Conservation (phyloP, 2,888 invertebrate species). For the Oscheius sp. region DNA sequence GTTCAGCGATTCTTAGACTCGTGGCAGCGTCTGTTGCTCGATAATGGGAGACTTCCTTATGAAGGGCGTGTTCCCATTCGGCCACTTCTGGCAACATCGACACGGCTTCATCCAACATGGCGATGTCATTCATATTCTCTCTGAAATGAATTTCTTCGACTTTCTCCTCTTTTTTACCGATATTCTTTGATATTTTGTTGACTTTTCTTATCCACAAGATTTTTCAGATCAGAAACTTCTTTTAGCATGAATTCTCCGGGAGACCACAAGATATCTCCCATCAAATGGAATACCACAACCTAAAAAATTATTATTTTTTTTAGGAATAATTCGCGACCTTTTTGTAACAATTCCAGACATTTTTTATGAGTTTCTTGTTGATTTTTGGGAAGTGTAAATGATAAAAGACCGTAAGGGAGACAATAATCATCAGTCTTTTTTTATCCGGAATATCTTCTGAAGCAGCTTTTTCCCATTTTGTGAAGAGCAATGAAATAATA, state of each 20-base stretch:
- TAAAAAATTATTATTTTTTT: not conserved
- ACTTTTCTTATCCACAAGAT: slow-evolving; percentile 47
- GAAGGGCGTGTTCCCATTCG: slow-evolving; percentile 37
- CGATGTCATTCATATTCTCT: slow-evolving; percentile 22
- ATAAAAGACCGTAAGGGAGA: slow-evolving; percentile 58
- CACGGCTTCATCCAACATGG: slow-evolving; percentile 40
- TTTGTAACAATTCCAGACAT: slow-evolving; percentile 49
- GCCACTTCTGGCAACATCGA: slow-evolving; percentile 17
- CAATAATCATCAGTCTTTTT: slow-evolving; percentile 49
- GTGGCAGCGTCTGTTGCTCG: slow-evolving; percentile 37
- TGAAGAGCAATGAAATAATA: slow-evolving; percentile 46
- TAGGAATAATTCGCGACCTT: slow-evolving; percentile 37
- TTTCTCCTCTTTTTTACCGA: not conserved
- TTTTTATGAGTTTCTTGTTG: slow-evolving; percentile 48
- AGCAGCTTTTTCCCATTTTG: slow-evolving; percentile 61
- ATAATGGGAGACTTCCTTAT: slow-evolving; percentile 19
- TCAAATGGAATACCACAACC: slow-evolving; percentile 79
- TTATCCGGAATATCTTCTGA: slow-evolving; percentile 59
- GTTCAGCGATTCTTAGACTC: slow-evolving; percentile 41
- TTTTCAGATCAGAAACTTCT: slow-evolving; percentile 42
- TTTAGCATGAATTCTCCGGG: slow-evolving; percentile 83
- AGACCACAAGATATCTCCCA: slow-evolving; percentile 86
- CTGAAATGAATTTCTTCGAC: not conserved
- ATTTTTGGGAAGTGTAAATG: slow-evolving; percentile 54
- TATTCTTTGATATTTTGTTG: slow-evolving; percentile 12